These are phyloP conservation scores for Campoplex nolae DNA, from an alignment of 2,888 invertebrate genomes.

Conservation along the genomic window DNA sequence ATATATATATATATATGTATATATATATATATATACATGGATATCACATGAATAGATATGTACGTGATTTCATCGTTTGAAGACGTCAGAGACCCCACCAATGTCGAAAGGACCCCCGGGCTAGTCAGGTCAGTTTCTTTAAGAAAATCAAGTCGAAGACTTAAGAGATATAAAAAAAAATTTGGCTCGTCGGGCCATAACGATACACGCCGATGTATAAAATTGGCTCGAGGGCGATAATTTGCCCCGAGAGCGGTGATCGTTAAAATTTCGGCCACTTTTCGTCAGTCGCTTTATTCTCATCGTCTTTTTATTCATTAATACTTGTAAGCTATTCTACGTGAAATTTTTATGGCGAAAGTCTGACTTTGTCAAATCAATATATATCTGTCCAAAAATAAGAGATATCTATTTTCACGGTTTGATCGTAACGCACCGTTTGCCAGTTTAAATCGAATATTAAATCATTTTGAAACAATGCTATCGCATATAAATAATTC, in stretches of 20 bases:
- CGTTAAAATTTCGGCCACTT: slow-evolving; percentile 78
- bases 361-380: neutral
- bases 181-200: slow-evolving; percentile 68
- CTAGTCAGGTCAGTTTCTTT: slow-evolving; percentile 64
- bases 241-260: slow-evolving; percentile 79
- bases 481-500: neutral
- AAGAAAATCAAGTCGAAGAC: slow-evolving; percentile 54
- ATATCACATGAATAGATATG: slow-evolving; percentile 23
- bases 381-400: neutral
- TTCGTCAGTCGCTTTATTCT: slow-evolving; percentile 66
- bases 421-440: no score
- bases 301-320: slow-evolving; percentile 7
- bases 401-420: no score
- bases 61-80: slow-evolving; percentile 28
- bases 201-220: slow-evolving; percentile 72
- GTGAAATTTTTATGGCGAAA: neutral
- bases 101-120: slow-evolving; percentile 63
- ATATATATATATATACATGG: neutral
- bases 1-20: neutral
- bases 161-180: slow-evolving; percentile 12
- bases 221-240: slow-evolving; percentile 81
- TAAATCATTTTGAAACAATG: slow-evolving; percentile 15
- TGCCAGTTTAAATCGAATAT: neutral
- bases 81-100: slow-evolving; percentile 65
- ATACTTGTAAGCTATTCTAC: neutral